Evolutionary conservation across 1,140 invertebrate genomes (phyloP).

Genomic region (Procambarus clarkii): DNA sequence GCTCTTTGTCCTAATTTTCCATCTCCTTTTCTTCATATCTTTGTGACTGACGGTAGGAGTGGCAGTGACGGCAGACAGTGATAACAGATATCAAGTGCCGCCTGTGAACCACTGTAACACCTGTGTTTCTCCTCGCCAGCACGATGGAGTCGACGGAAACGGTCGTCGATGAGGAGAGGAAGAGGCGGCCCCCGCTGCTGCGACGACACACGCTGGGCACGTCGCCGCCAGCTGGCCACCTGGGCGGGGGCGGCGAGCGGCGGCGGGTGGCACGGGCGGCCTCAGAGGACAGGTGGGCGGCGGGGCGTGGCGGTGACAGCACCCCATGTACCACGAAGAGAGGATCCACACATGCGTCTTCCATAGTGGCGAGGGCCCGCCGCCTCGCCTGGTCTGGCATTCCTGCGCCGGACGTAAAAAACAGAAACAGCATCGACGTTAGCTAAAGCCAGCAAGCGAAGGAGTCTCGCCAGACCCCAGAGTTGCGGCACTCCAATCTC

Average conservation of each 20-base stretch:
- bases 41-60: no score
- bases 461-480: not conserved
- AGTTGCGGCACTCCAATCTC: constrained; percentile 20
- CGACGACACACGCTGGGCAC: constrained; percentile 18
- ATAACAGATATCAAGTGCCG: no score
- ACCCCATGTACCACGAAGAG: not conserved
- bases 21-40: no score
- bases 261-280: constrained; percentile 1
- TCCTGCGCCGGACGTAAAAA: not conserved
- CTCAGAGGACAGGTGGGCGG: constrained; percentile 9
- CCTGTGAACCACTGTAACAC: no score
- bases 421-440: not conserved
- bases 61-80: no score
- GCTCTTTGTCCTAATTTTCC: no score
- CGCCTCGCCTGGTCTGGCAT: constrained; percentile 5
- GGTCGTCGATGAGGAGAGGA: not conserved
- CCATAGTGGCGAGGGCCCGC: not conserved
- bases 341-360: no score
- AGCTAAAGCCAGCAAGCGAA: not conserved
- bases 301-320: not conserved
- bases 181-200: not conserved
- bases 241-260: not conserved
- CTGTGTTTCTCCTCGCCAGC: not conserved
- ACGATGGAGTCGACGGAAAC: not conserved
- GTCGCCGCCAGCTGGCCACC: not conserved